phyloP scores from a whole-genome alignment of 2,888 invertebrate species.

The Hemistola chrysoprasaria region DNA sequence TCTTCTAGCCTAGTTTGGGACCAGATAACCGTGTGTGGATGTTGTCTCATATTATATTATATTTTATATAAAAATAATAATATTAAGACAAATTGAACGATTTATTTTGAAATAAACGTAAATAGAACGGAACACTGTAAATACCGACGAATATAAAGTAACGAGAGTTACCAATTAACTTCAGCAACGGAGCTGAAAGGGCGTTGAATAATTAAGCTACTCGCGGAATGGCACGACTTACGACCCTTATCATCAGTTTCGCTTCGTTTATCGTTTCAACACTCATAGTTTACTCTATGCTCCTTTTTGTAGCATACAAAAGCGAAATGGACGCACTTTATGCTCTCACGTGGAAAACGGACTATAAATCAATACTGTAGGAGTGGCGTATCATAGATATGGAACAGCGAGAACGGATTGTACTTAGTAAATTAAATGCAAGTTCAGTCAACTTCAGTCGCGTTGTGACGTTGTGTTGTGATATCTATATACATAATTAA shows the following conservation, averaged over 20 bases:
- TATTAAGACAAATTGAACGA: too few species aligned
- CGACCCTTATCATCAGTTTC: conserved; percentile 64
- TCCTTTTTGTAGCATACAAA: conserved; percentile 38
- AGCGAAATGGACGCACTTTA: conserved; percentile 15
- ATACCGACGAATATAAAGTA: conserved; percentile 49
- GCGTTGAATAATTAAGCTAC: conserved; percentile 66
- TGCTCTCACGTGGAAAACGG: conserved; percentile 15
- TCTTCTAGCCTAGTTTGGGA: too few species aligned
- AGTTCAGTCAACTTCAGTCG: too few species aligned
- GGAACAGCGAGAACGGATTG: too few species aligned
- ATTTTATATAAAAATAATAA: too few species aligned
- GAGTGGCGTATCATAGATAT: too few species aligned
- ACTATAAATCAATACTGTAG: conserved; percentile 8
- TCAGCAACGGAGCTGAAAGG: conserved; percentile 57
- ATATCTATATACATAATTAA: too few species aligned
- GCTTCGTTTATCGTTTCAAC: conserved; percentile 60
- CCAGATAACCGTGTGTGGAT: too few species aligned
- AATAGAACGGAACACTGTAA: conserved; percentile 45
- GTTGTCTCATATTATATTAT: not conserved
- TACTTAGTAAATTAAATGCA: too few species aligned
- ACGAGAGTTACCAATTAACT: conserved; percentile 62
- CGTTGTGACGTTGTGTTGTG: too few species aligned
- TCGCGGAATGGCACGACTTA: conserved; percentile 31
- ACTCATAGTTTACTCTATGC: conserved; percentile 52
- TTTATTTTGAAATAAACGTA: not conserved